Evolutionary conservation across 2,888 invertebrate genomes (phyloP).

Genomic region (Nematopogon swammerdamellus): DNA sequence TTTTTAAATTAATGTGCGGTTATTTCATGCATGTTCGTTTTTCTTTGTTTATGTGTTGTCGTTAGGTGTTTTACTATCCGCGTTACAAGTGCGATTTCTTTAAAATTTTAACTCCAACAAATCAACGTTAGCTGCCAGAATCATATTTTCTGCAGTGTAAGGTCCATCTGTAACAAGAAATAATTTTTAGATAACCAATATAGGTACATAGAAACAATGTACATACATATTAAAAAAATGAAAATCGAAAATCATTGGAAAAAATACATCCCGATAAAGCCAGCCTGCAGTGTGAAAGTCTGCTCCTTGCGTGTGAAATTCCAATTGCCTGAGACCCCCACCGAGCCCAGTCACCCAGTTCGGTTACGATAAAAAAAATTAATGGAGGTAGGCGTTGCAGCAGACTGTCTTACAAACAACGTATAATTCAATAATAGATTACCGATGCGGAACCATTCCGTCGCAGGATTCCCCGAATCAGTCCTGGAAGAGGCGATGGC

Average conservation of each 20-base stretch:
- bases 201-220: neutral
- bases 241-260: no score
- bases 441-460: conserved; percentile 61
- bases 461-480: conserved; percentile 51
- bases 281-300: neutral
- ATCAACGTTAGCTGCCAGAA: conserved; percentile 14
- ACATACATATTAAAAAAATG: neutral
- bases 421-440: conserved; percentile 10
- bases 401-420: no score
- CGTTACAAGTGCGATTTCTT: no score
- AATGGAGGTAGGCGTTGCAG: neutral
- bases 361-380: no score
- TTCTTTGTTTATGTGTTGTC: no score
- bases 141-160: conserved; percentile 34
- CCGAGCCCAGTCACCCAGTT: no score
- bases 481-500: conserved; percentile 61
- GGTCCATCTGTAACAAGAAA: conserved; percentile 39
- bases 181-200: conserved; percentile 5
- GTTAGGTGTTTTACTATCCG: no score
- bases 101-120: conserved; percentile 17
- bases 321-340: no score
- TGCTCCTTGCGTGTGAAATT: neutral
- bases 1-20: no score
- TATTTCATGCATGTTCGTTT: no score
- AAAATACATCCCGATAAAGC: no score